These are phyloP conservation scores for Embiotoca jacksoni DNA, from an alignment of 2,113 vertebrate species.

Conservation along the genomic window DNA sequence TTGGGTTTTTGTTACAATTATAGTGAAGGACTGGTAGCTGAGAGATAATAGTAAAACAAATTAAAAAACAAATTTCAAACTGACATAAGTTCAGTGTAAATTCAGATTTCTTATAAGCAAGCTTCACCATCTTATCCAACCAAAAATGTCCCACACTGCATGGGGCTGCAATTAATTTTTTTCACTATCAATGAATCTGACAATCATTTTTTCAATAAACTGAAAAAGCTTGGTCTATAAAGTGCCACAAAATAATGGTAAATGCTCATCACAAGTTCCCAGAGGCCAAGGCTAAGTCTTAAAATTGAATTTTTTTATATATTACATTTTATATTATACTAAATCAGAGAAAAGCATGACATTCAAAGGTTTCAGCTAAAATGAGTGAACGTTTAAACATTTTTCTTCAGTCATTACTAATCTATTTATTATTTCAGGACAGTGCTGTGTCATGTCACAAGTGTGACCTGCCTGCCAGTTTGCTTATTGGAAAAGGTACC, in stretches of 20 bases:
- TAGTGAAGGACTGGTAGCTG: slow-evolving; percentile 11
- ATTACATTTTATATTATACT: too few relatives aligned
- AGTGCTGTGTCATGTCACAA: not conserved
- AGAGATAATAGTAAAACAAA: not conserved
- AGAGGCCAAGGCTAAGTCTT: too few relatives aligned
- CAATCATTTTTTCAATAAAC: too few relatives aligned
- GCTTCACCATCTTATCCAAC: not conserved
- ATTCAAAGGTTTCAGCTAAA: not conserved
- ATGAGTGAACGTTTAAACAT: not conserved
- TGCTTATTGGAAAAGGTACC: not conserved
- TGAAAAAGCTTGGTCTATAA: too few relatives aligned
- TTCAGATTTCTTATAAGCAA: not conserved
- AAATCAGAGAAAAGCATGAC: not conserved
- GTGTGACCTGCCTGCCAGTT: not conserved
- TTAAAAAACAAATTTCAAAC: not conserved
- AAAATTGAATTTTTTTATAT: not conserved
- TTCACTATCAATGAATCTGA: too few relatives aligned
- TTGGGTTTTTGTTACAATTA: not conserved
- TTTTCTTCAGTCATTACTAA: not conserved
- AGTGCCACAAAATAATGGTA: not conserved
- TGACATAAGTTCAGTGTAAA: not conserved
- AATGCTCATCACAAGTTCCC: too few relatives aligned
- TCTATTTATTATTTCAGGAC: not conserved
- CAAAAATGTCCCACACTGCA: too few relatives aligned
- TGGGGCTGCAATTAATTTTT: too few relatives aligned